Base-by-base conservation (phyloP, 2,888 invertebrate species). In the Himalopsyche japonica region DNA sequence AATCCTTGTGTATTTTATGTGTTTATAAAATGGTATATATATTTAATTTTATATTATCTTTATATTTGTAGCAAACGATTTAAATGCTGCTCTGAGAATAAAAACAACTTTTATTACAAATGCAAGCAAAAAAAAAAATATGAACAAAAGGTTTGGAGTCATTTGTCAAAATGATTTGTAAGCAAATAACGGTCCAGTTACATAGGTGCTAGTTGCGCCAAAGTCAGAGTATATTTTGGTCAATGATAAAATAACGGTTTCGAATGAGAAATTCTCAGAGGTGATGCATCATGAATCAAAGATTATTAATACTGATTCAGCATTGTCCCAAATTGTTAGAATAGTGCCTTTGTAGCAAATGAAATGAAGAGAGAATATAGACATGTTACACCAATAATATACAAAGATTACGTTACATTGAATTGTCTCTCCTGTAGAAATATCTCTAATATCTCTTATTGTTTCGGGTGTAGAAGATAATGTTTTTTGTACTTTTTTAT, bases 261-360 rank as follows among this genome's bases (percentile, higher is more conserved):
- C 43, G 48, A 43, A 77, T 34, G 43, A 34, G 64, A 79, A 20
- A 82, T 84, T 84, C 84, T 84, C 84, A 85, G 85, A 81, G 82
- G 37, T 70, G 24, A 76, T 49, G 77, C 79, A 76, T 49, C 27
- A 47, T 76, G 32, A 18, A 81, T 86, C 82, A 43, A 64, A 81
- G 70, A 64, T 77, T 76, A 64, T 81, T 47, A 79, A 82, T 32
- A 78, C 81, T 83, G 84, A 86, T 85, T 87, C 85, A 85, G 84
- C 86, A 81, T 81, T 80, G 81, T 87, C 85, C 86, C 83, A 87
- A 86, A 86, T 87, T 86, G 81, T 84, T 86, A 87, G 87, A 79
- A 84, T 86, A 87, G 87, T 87, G 87, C 87, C 87, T 87, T 87
- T 83, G 79, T 86, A 87, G 85, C 85, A 82, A 81, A 34, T 43